Evolutionary conservation across 2,888 invertebrate genomes (phyloP).

Genomic region (Cephus runcator): DNA sequence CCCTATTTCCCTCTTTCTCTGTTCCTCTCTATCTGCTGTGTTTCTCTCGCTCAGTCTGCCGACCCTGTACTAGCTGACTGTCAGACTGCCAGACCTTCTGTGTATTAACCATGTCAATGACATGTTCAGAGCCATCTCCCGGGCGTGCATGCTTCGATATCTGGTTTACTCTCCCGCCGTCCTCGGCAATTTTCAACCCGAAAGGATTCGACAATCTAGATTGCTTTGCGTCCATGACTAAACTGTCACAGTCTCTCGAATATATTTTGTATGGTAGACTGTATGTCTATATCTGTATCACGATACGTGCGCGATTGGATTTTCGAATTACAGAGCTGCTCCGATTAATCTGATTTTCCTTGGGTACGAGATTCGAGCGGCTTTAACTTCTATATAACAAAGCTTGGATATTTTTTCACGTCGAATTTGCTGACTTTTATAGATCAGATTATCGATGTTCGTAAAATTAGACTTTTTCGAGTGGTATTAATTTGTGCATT

Average conservation of each 20-base stretch:
- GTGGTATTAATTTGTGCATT: no score
- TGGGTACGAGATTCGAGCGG: not conserved
- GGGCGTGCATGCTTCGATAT: conserved; percentile 25
- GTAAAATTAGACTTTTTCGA: not conserved
- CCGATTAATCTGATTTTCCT: not conserved
- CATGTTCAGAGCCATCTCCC: conserved; percentile 27
- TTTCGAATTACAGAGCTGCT: not conserved
- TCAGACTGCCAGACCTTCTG: not conserved
- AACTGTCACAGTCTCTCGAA: not conserved
- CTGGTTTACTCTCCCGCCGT: conserved; percentile 28
- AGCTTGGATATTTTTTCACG: not conserved
- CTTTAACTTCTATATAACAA: not conserved
- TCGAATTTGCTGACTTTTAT: not conserved
- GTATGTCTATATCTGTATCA: not conserved
- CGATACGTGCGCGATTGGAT: not conserved
- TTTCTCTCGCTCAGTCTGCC: not conserved
- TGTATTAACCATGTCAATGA: conserved; percentile 45
- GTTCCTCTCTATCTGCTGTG: conserved; percentile 36
- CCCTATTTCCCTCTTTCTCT: conserved; percentile 19
- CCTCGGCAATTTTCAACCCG: conserved; percentile 18
- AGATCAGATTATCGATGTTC: not conserved
- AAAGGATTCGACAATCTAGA: conserved; percentile 23
- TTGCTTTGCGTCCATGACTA: conserved; percentile 14
- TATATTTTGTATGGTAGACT: not conserved
- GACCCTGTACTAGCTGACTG: not conserved